Conservation (phyloP, 2,888 invertebrate genomes). For the Zygaena filipendulae region DNA sequence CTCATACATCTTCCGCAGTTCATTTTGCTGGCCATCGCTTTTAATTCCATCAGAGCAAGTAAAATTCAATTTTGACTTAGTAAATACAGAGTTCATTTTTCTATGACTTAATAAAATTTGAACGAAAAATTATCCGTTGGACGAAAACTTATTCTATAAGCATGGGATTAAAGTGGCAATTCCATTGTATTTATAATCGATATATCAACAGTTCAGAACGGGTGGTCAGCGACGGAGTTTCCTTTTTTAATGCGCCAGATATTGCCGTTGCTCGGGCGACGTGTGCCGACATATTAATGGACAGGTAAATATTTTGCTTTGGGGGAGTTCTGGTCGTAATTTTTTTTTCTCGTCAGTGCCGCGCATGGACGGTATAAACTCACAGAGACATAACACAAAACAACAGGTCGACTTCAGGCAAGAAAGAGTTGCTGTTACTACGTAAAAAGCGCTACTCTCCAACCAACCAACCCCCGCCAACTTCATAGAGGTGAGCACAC, state of each 20-base stretch:
- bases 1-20: slow-evolving; percentile 66
- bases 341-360: too few relatives aligned
- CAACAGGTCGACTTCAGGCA: too few relatives aligned
- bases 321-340: too few relatives aligned
- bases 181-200: too few relatives aligned
- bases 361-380: too few relatives aligned
- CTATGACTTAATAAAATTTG: slow-evolving; percentile 2
- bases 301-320: slow-evolving; percentile 48
- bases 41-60: slow-evolving; percentile 27
- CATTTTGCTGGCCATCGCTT: slow-evolving; percentile 54
- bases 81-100: slow-evolving; percentile 16
- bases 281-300: slow-evolving; percentile 30
- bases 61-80: slow-evolving; percentile 22
- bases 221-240: slow-evolving; percentile 33
- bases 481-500: too few relatives aligned
- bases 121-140: slow-evolving; percentile 9
- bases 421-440: too few relatives aligned
- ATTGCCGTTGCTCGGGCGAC: slow-evolving; percentile 38
- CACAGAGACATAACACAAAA: too few relatives aligned
- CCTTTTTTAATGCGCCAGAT: slow-evolving; percentile 45
- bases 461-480: too few relatives aligned
- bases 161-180: neutral
- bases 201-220: too few relatives aligned
- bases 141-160: slow-evolving; percentile 7
- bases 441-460: too few relatives aligned